A percentile compares a stretch with the other conserved stretches of the same genome.
These are phyloP conservation scores for Sternarchorhynchus goeldii DNA, from an alignment of 2,797 vertebrate genomes.

Conservation along the genomic window DNA sequence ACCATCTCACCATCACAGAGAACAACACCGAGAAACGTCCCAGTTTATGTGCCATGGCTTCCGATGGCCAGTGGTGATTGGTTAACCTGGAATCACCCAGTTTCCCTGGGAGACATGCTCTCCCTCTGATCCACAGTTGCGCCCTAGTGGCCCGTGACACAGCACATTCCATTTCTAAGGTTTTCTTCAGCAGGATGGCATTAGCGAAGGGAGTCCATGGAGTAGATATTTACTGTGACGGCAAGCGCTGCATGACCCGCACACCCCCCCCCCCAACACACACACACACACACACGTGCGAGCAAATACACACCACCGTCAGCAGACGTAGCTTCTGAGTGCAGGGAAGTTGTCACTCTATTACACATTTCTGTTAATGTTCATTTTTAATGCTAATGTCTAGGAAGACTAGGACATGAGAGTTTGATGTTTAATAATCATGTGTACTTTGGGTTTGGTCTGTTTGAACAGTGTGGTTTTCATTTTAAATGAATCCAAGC, in stretches of 20 bases:
- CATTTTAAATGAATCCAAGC: too few species aligned
- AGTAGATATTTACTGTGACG: slow-evolving; percentile 20
- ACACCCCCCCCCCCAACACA: neutral
- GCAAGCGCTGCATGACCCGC: neutral
- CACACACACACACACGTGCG: neutral
- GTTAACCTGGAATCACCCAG: neutral
- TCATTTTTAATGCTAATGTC: too few species aligned
- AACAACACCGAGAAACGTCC: slow-evolving; percentile 1
- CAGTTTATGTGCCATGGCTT: neutral
- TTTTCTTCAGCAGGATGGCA: slow-evolving; percentile 19
- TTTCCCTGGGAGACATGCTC: neutral
- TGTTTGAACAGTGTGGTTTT: too few species aligned
- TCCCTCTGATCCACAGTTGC: slow-evolving; percentile 7
- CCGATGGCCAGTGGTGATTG: neutral
- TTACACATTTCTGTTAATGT: too few species aligned
- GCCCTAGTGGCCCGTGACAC: slow-evolving; percentile 20
- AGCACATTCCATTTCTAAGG: slow-evolving; percentile 24
- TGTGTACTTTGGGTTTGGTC: too few species aligned
- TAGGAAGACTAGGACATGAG: too few species aligned
- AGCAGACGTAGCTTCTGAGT: too few species aligned
- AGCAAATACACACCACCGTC: too few species aligned
- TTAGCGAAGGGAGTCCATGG: slow-evolving; percentile 4
- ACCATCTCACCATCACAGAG: neutral
- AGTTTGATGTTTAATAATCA: too few species aligned
- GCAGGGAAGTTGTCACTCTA: too few species aligned